Base-by-base conservation (phyloP, 2,888 invertebrate species). In the Argyresthia goedartella region DNA sequence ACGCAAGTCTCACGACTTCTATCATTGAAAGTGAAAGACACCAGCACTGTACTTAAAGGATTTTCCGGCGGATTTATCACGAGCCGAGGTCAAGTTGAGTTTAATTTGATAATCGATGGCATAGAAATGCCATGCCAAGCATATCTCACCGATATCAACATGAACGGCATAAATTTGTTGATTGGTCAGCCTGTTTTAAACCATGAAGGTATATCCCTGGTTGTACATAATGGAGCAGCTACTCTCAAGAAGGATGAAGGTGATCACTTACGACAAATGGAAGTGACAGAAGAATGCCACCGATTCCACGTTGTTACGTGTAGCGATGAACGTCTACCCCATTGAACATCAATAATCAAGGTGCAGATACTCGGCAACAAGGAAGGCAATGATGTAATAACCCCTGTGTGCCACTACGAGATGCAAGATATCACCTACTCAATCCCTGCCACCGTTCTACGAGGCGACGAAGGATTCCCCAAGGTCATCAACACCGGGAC, bases 91-190 rank as follows among this genome's bases (percentile, higher is more conserved):
- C 10, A 48, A 48, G 48, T 48, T 8, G 35, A 48, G 13, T 61
- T 62, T 34, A 13, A 56, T 2, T 14, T 48, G 33, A 35, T 34
- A 14, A 48, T 51, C 13, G 51, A 51, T 14, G 44, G 44, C 35
- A 9, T 51, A 33, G 9, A 34, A 11, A 16, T 44, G 9, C n/a
- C 43, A 9, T 51, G 51, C 35, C 9, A 51, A 14, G 51, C 51
- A 14, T 44, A 44, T 33, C 13, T 44, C 4, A 34, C 51, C 7
- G 33, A 43, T 13, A 44, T 43, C 13, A 44, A 44, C 35, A 51
- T 51, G 51, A 14, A 39, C 13, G 51, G 51, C 4, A 34, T 51
- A 13, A 25, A 11, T 13, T 7, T 51, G 41, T 25, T 51, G 14
- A 51, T 43, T 34, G 51, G 51, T 10, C 43, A 51, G 41, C 51